Evolutionary conservation across 2,797 vertebrate genomes (phyloP), one percentile per base, ranked within the genome.

Genomic region (Danio tinwini): DNA sequence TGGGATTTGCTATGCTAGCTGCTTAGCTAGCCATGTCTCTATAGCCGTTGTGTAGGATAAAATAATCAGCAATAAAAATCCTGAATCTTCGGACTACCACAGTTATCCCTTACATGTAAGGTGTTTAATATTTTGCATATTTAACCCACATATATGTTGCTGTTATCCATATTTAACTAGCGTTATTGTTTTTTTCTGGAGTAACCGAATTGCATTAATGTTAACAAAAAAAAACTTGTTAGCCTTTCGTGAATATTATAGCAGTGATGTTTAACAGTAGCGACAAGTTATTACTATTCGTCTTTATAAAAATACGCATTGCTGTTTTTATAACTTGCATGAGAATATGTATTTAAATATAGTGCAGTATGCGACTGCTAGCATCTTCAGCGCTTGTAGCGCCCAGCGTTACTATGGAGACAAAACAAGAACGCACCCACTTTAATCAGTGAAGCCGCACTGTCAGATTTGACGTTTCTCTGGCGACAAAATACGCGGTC

Each of bases 1-100:
- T 5, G 55, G 79, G 72, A 64, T 81, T 83, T 74, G 84, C 72
- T 83, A 78, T 74, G 84, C 72, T 83, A 78, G 82, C 53, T 47
- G 21, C 8, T 72, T 74, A 64, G 84, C 80, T 58, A 73, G 63
- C 58, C 68, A 61, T 61, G 62, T 74, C 69, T n/a, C 62, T 50
- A 9, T 63, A 74, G 56, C 67, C 16, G 61, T 50, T 56, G 39
- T 59, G 17, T 52, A 47, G 39, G n/a, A 65, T 61, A 47, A 50
- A 55, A 74, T 7, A 55, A 74, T 5, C 50, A 42, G 52, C 12
- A 67, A 50, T 71, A 45, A 11, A 19, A 77, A 11, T 13, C 29
- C 37, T 53, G 16, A 17, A 11, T 68, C 42, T 13, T 13, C 17
- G 29, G 70, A 55, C 29, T 71, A 29, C 50, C 64, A 45, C 10